Percentiles rank a stretch among this genome's conserved stretches.
These are phyloP conservation scores for Chrysopilus asiliformis DNA, from an alignment of 2,888 invertebrate genomes.

Conservation along the genomic window DNA sequence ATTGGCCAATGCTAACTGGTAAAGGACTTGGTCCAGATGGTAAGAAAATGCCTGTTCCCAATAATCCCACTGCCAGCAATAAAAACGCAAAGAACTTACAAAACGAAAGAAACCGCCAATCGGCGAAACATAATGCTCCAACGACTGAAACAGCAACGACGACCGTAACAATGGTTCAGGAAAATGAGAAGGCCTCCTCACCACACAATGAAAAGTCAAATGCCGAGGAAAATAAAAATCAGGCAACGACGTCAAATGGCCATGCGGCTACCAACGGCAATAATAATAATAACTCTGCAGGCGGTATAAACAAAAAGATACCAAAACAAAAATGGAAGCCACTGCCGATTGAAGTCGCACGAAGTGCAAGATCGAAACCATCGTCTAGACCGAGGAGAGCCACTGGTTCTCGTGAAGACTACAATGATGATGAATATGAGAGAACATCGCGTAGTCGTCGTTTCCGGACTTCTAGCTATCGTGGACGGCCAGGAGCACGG, in stretches of 20 bases:
- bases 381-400: constrained; percentile 34
- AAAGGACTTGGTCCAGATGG: constrained; percentile 30
- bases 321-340: constrained; percentile 79
- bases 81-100: not conserved
- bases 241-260: not conserved
- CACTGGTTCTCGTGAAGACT: constrained; percentile 25
- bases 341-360: constrained; percentile 65
- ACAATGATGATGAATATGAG: constrained; percentile 26
- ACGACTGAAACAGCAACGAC: not conserved
- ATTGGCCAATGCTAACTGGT: constrained; percentile 78
- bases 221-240: not conserved
- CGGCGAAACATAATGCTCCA: not conserved
- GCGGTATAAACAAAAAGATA: constrained; percentile 30
- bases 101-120: not conserved
- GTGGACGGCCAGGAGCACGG: constrained; percentile 29
- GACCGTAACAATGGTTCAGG: not conserved
- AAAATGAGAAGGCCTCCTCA: not conserved
- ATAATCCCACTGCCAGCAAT: not conserved
- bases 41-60: constrained; percentile 1
- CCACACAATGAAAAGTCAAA: not conserved
- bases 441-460: constrained; percentile 28
- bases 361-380: constrained; percentile 54
- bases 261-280: constrained; percentile 6
- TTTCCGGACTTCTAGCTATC: constrained; percentile 29
- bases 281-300: constrained; percentile 10